Base-by-base conservation (phyloP, 2,113 vertebrate species). In the Hippocampus mohnikei region DNA sequence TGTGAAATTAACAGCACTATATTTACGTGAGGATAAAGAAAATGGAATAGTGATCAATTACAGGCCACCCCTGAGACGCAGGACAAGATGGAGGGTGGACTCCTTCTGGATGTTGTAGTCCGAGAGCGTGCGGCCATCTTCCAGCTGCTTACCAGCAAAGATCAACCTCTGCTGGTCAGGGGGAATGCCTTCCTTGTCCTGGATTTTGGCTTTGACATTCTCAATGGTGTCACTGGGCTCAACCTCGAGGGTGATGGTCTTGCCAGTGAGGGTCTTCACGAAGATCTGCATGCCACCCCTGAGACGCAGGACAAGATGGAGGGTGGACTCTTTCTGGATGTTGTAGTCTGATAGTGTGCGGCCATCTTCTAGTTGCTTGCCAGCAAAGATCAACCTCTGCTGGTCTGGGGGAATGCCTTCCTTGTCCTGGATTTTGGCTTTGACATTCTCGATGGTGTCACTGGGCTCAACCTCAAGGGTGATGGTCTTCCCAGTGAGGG, bases 11-110 rank as follows among this genome's bases (percentile, higher is more conserved):
- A 27, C 20, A n/a, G 2, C 21, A 23, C 12, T 16, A 46, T 25
- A 18, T 27, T 3, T 27, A 66, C 25, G 44, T 42, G 41, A n/a
- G 13, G 48, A 18, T 23, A 44, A 41, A 23, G 61, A 65, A 42
- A 12, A 13, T 23, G 8, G 25, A n/a, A 52, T 52, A 33, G 16
- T 37, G 0, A 41, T 44, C 1, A 6, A 60, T 50, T 67, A 67
- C 29, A 37, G 48, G 44, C 67, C 67, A 2, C 87, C 87, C 58
- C 87, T 80, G 20, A 84, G 79, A 60, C 83, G 83, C 21, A 85
- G 83, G 25, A 85, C 83, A n/a, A 84, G 82, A 44, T 84, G 82
- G 53, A 84, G 82, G 50, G 25, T 59, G 56, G 56, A 59, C 56
- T 59, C 56, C 10, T 55, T 55, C n/a, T 55, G 52, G n/a, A 55